phyloP scores from a whole-genome alignment of 2,888 invertebrate genomes.

The Conops quadrifasciatus region DNA sequence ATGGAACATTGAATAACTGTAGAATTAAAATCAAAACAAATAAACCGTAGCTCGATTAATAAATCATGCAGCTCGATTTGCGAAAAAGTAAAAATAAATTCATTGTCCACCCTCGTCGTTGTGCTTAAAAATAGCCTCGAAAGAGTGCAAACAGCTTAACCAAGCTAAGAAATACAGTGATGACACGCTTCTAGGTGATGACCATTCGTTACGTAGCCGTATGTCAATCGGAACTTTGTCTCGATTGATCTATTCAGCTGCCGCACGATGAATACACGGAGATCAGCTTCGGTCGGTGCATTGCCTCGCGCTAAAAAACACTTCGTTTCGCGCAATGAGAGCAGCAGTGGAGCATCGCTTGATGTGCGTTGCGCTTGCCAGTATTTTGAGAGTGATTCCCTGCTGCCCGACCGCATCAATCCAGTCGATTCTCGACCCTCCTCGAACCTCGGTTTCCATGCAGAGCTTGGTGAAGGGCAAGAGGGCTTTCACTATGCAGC shows the following conservation, averaged over 20 bases:
- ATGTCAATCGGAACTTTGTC: neutral
- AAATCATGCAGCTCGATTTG: slow-evolving; percentile 6
- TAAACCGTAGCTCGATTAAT: too few relatives aligned
- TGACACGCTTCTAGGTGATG: slow-evolving; percentile 41
- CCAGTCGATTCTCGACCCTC: slow-evolving; percentile 72
- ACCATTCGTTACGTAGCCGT: slow-evolving; percentile 36
- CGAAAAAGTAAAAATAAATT: slow-evolving; percentile 51
- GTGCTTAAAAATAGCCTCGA: slow-evolving; percentile 55
- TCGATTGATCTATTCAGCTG: neutral
- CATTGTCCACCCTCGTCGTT: slow-evolving; percentile 56
- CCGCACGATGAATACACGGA: slow-evolving; percentile 63
- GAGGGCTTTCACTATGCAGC: neutral
- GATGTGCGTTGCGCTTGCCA: slow-evolving; percentile 88
- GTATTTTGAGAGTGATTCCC: slow-evolving; percentile 82
- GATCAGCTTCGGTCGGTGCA: slow-evolving; percentile 77
- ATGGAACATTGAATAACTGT: too few relatives aligned
- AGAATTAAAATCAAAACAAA: too few relatives aligned
- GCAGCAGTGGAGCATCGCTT: slow-evolving; percentile 76
- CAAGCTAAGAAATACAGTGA: slow-evolving; percentile 31
- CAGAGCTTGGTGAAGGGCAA: neutral
- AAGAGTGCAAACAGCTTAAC: slow-evolving; percentile 29
- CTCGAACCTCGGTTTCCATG: slow-evolving; percentile 67
- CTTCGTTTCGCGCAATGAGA: slow-evolving; percentile 76
- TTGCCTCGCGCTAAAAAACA: slow-evolving; percentile 71
- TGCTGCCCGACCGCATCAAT: slow-evolving; percentile 79